phyloP scores from a whole-genome alignment of 1,140 invertebrate species.

The Drosophila lini region DNA sequence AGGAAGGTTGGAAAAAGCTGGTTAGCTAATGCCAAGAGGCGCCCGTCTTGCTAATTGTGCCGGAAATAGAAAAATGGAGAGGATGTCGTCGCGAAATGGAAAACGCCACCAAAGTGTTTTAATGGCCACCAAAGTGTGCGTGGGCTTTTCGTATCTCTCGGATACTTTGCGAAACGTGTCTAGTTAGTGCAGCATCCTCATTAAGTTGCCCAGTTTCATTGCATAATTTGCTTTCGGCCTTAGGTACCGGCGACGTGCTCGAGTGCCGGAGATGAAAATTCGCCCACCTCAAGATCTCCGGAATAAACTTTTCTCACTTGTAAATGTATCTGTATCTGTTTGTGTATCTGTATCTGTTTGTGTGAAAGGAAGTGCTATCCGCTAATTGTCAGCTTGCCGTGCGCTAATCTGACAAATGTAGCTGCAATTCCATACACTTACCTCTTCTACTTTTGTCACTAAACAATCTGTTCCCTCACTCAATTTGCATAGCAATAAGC shows the following conservation, averaged over 20 bases:
- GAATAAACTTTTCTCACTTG: not conserved
- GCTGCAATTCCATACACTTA: conserved; percentile 42
- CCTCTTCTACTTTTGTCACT: conserved; percentile 12
- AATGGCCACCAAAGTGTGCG: conserved; percentile 73
- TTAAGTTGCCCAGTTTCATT: conserved; percentile 59
- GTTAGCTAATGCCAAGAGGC: not conserved
- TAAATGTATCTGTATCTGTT: not conserved
- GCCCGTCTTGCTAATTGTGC: conserved; percentile 66
- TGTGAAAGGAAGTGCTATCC: conserved; percentile 66
- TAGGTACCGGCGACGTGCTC: conserved; percentile 65
- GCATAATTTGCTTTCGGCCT: conserved; percentile 70
- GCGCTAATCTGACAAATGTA: conserved; percentile 65
- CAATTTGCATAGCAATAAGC: conserved; percentile 52
- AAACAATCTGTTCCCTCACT: conserved; percentile 42
- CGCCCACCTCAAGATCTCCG: conserved; percentile 60
- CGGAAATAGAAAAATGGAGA: conserved; percentile 68
- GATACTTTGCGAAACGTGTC: conserved; percentile 61
- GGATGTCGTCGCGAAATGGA: conserved; percentile 42
- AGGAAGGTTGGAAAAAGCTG: not conserved
- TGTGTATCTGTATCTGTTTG: not conserved
- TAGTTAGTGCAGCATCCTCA: conserved; percentile 79
- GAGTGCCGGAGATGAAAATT: conserved; percentile 58
- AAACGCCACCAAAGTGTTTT: conserved; percentile 78
- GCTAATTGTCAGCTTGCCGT: conserved; percentile 74
- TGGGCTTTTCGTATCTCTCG: conserved; percentile 19